phyloP scores from a whole-genome alignment of 2,113 vertebrate genomes.

The Alexandromys fortis region DNA sequence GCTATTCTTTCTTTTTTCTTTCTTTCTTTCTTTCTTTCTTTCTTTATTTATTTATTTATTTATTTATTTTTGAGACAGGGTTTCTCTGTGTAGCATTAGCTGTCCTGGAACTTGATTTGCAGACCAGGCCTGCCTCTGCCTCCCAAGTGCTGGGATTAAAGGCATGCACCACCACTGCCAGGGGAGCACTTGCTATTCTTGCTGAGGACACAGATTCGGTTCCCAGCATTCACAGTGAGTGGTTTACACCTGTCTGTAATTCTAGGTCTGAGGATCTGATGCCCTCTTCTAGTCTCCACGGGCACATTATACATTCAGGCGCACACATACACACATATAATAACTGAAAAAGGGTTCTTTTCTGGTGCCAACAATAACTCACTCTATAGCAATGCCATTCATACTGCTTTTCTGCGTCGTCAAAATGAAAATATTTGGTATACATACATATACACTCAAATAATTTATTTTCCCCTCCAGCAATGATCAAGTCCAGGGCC shows the following conservation, averaged over 20 bases:
- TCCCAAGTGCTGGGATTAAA: neutral
- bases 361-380: constrained; percentile 17
- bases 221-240: neutral
- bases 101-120: neutral
- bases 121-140: neutral
- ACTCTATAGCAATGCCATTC: neutral
- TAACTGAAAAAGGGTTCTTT: neutral
- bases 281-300: neutral
- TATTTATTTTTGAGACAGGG: neutral
- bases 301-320: neutral
- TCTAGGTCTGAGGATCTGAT: neutral
- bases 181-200: neutral
- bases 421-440: constrained; percentile 9
- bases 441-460: neutral
- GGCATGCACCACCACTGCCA: neutral
- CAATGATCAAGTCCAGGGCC: too few relatives aligned
- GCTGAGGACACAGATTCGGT: neutral
- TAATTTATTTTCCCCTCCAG: neutral
- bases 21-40: neutral
- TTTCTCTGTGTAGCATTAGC: neutral
- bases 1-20: neutral
- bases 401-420: neutral
- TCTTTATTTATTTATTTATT: too few relatives aligned
- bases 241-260: neutral
- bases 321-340: neutral